Base-by-base conservation (phyloP, 2,797 vertebrate species). In the Ptychobarbus kaznakovi region DNA sequence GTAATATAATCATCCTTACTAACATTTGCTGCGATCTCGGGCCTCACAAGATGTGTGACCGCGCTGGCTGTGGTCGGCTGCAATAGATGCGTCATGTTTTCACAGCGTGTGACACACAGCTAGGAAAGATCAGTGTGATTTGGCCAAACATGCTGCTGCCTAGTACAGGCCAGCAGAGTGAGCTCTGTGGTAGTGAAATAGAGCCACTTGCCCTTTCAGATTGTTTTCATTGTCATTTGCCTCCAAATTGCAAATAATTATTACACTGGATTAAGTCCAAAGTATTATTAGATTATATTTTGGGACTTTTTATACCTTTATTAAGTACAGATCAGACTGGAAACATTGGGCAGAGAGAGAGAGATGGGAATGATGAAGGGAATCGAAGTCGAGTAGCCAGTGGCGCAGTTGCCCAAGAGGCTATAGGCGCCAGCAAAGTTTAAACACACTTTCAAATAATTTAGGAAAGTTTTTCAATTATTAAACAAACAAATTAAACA, bases 71-170 rank as follows among this genome's bases (percentile, higher is more conserved):
- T 77, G 78, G 85, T 88, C 72, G 80, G 42, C 40, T 32, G 85
- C 79, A 82, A 77, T 81, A 46, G 79, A 78, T 80, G 70, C 76
- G 56, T 88, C 87, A 77, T 87, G 46, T 87, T 86, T 88, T 80
- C 74, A 80, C 38, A 85, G 80, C 28, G 38, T 83, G 81, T 44
- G 73, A 58, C 83, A 82, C 58, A 42, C 87, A 90, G 89, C 87
- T 90, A 87, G 78, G 73, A 68, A 32, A 65, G 58, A 86, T 87
- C 80, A 86, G 84, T 83, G 82, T 72, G 58, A 80, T 82, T 86
- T 86, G 84, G 78, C 84, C 42, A 68, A 58, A n/a, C 35, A 25
- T 22, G 4, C 46, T 35, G 72, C 44, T 11, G 44, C 46, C 44
- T 49, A 46, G 10, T 63, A 78, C 22, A 25, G 56, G 7, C 40